These are phyloP conservation scores for Heliconius aoede DNA, from an alignment of 2,888 invertebrate species.

Conservation along the genomic window DNA sequence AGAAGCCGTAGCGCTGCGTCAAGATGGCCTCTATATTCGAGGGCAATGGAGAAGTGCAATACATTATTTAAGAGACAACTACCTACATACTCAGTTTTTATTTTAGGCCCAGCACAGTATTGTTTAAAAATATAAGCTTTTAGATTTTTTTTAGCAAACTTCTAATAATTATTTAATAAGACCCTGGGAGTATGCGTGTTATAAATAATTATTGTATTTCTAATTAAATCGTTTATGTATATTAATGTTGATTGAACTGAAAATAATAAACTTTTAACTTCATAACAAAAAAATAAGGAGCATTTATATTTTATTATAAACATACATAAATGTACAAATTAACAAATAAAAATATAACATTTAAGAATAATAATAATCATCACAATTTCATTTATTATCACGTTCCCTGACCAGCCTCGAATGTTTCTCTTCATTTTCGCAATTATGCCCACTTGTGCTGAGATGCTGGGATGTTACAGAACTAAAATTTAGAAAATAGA, in stretches of 20 bases:
- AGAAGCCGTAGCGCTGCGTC: no score
- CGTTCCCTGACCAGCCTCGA: conserved; percentile 42
- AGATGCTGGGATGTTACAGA: not conserved
- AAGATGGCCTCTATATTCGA: no score
- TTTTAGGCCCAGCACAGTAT: not conserved
- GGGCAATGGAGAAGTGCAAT: no score
- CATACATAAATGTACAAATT: conserved; percentile 34
- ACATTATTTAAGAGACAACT: not conserved
- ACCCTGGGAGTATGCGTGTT: not conserved
- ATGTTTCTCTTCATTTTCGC: conserved; percentile 24
- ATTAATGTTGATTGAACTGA: conserved; percentile 40
- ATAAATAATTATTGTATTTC: not conserved
- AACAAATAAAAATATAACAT: conserved; percentile 39
- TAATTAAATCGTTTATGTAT: not conserved
- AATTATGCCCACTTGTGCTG: conserved; percentile 7
- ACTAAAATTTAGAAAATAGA: not conserved
- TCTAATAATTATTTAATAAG: not conserved
- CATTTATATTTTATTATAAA: conserved; percentile 34
- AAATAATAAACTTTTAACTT: conserved; percentile 43
- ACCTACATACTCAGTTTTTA: not conserved
- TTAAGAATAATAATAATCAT: conserved; percentile 39
- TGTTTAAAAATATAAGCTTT: not conserved
- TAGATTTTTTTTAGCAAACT: no score
- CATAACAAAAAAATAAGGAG: conserved; percentile 42
- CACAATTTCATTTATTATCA: conserved; percentile 41